These are phyloP conservation scores for Phenganax subtilis DNA, from an alignment of 92 coral and sea anemone genomes.

Conservation along the genomic window DNA sequence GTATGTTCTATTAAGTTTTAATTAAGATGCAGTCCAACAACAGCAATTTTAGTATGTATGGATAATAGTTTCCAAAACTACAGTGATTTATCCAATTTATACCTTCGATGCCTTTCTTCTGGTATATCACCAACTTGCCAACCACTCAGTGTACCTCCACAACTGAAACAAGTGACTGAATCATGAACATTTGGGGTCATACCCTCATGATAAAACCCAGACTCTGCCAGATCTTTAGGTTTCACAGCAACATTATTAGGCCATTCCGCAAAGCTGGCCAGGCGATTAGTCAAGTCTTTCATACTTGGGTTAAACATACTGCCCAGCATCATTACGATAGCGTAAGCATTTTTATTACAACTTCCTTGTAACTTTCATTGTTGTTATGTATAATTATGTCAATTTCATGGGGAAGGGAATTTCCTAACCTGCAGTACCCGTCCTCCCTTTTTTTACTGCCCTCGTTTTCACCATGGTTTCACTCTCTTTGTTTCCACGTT, in stretches of 20 bases:
- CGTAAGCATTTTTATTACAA: neutral
- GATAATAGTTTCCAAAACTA: no score
- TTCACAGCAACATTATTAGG: conserved; percentile 55
- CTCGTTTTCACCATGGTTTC: neutral
- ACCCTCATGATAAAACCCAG: conserved; percentile 74
- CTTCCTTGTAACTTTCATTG: neutral
- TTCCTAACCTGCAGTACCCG: neutral
- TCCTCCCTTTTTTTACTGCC: neutral
- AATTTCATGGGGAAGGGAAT: neutral
- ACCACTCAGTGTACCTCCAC: conserved; percentile 57
- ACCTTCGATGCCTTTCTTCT: conserved; percentile 59
- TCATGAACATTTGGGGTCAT: conserved; percentile 41
- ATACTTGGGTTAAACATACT: neutral
- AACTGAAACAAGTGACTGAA: conserved; percentile 71
- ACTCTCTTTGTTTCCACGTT: no score
- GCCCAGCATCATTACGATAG: neutral
- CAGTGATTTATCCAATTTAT: conserved; percentile 31
- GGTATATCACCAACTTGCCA: conserved; percentile 80
- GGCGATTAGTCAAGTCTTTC: conserved; percentile 30
- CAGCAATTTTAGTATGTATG: no score
- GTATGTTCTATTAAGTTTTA: conserved; percentile 40
- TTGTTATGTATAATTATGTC: neutral
- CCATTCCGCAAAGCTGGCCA: conserved; percentile 66
- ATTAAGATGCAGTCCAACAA: no score
- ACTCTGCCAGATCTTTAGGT: conserved; percentile 63